These are phyloP conservation scores for Cryptomyrus ogoouensis DNA, from an alignment of 2,113 vertebrate species.

Conservation along the genomic window DNA sequence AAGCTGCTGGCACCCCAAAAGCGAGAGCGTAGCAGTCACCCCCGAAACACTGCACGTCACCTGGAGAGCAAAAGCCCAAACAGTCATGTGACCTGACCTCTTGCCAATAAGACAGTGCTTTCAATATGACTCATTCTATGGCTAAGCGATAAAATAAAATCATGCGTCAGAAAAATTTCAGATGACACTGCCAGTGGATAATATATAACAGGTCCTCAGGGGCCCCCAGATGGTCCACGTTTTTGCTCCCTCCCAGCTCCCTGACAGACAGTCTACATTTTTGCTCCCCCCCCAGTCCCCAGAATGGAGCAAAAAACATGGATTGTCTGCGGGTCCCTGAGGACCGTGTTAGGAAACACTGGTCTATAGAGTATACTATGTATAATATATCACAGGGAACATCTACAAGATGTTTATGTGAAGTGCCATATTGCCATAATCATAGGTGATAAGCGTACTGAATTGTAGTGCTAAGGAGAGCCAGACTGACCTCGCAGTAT, in stretches of 20 bases:
- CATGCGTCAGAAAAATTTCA: not conserved
- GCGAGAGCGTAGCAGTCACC: conserved; percentile 89
- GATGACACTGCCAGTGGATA: not conserved
- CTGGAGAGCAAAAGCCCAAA: conserved; percentile 51
- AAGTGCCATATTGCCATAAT: not conserved
- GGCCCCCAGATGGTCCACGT: not conserved
- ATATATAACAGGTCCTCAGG: not conserved
- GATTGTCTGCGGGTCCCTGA: not conserved
- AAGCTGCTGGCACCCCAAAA: conserved; percentile 83
- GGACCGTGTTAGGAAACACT: not conserved
- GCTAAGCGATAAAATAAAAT: not conserved
- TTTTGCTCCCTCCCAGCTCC: not conserved
- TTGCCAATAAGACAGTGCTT: not conserved
- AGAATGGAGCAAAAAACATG: not conserved
- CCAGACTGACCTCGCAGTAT: conserved; percentile 79
- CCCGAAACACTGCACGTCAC: conserved; percentile 87
- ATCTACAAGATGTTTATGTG: not conserved
- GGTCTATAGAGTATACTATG: not conserved
- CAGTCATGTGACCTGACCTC: not conserved
- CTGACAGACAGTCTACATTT: not conserved
- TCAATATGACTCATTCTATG: not conserved
- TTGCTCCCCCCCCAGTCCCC: not conserved
- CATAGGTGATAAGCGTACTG: not conserved
- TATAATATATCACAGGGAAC: not conserved
- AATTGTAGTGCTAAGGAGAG: not conserved